These are phyloP conservation scores for Venustoraphidia nigricollis DNA, from an alignment of 2,888 invertebrate genomes.

Conservation along the genomic window DNA sequence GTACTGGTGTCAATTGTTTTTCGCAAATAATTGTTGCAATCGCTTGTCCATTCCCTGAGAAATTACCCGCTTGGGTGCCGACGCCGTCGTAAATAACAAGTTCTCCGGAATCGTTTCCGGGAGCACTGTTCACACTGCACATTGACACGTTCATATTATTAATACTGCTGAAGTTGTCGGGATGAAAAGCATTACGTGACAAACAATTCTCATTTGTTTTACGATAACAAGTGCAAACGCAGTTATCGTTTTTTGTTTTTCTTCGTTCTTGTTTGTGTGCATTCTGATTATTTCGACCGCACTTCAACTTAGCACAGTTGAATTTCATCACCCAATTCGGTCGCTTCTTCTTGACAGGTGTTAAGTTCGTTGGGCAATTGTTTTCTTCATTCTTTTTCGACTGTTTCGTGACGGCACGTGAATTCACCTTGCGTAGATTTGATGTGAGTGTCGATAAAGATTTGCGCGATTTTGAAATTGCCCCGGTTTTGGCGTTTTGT, in stretches of 20 bases:
- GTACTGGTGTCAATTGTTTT: no score
- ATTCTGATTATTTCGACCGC: slow-evolving; percentile 12
- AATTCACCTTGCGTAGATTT: no score
- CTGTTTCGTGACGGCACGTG: no score
- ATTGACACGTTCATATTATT: not conserved
- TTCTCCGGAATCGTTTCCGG: not conserved
- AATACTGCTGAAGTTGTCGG: not conserved
- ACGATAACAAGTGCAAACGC: slow-evolving; percentile 24
- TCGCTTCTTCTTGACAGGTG: slow-evolving; percentile 18
- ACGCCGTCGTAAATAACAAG: no score
- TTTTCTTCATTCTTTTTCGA: no score
- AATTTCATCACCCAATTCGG: slow-evolving; percentile 26
- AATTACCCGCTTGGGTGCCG: no score
- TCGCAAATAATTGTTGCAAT: no score
- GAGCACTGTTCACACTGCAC: not conserved
- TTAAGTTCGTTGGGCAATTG: no score
- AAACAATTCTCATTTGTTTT: slow-evolving; percentile 19
- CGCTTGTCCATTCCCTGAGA: no score
- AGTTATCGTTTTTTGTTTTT: slow-evolving; percentile 18
- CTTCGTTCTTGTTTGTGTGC: slow-evolving; percentile 7
- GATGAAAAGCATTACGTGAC: slow-evolving; percentile 13
- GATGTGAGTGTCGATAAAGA: no score
- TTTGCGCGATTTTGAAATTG: no score
- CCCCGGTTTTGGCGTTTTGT: no score
- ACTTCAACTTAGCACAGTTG: slow-evolving; percentile 22